phyloP scores from a whole-genome alignment of 2,888 invertebrate genomes.

The Sinhomidia bicolor region DNA sequence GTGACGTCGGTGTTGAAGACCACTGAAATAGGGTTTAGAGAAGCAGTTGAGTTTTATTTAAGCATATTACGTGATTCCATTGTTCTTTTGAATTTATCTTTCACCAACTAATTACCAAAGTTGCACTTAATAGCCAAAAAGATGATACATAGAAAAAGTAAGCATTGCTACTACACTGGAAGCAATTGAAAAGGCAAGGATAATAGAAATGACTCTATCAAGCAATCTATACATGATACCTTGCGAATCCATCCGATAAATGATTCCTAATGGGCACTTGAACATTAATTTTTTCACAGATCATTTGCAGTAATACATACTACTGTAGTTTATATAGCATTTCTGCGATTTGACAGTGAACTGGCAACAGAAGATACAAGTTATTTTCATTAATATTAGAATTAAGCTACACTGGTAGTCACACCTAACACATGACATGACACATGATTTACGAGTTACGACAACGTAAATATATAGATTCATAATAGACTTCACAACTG shows the following conservation, averaged over 20 bases:
- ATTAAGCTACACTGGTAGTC: constrained; percentile 9
- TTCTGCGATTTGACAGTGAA: constrained; percentile 60
- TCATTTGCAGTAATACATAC: neutral
- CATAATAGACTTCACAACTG: neutral
- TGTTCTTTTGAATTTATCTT: constrained; percentile 13
- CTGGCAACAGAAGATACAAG: constrained; percentile 60
- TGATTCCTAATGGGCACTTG: neutral
- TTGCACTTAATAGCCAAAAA: neutral
- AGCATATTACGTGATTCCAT: constrained; percentile 35
- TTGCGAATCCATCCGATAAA: neutral
- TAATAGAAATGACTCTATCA: neutral
- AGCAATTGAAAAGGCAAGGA: neutral
- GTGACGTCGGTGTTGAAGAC: constrained; percentile 31
- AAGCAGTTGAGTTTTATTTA: constrained; percentile 45
- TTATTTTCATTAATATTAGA: neutral
- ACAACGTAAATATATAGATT: constrained; percentile 2
- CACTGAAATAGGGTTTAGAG: constrained; percentile 56
- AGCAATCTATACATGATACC: neutral
- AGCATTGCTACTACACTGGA: neutral
- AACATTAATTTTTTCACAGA: constrained; percentile 13
- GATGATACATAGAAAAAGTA: neutral
- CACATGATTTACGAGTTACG: neutral
- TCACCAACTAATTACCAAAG: constrained; percentile 5
- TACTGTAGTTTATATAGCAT: constrained; percentile 22
- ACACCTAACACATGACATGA: neutral